A percentile compares a stretch with the other conserved stretches of the same genome.
These are phyloP conservation scores for Lutraria lutraria DNA, from an alignment of 2,888 invertebrate species.

Conservation along the genomic window DNA sequence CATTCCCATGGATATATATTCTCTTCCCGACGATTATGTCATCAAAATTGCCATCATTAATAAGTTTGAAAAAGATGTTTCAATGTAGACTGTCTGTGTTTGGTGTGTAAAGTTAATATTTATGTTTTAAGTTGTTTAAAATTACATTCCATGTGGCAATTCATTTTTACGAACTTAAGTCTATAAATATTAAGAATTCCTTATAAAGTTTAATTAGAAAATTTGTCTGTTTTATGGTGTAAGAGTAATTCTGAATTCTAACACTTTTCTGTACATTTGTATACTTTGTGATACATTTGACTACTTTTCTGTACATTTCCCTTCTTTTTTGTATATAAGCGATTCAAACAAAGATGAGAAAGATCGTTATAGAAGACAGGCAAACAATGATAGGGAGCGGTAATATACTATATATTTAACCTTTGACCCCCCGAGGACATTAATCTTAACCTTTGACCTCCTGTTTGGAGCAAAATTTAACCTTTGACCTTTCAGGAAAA, in stretches of 20 bases:
- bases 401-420: conserved; percentile 28
- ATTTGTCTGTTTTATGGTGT: no score
- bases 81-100: not conserved
- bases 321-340: conserved; percentile 32
- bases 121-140: no score
- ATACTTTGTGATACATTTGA: conserved; percentile 13
- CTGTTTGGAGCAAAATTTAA: not conserved
- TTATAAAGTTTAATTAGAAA: no score
- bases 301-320: conserved; percentile 17
- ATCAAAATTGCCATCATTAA: conserved; percentile 6
- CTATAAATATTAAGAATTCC: no score
- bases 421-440: not conserved
- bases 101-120: no score
- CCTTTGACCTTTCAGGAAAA: not conserved
- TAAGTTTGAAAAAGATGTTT: not conserved
- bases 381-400: conserved; percentile 49
- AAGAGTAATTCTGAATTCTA: not conserved
- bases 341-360: conserved; percentile 35
- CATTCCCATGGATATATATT: not conserved
- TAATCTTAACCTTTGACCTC: not conserved
- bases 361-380: conserved; percentile 41
- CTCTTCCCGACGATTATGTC: not conserved
- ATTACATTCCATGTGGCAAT: not conserved
- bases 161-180: not conserved
- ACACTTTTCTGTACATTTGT: conserved; percentile 33